Conservation (phyloP, 2,888 invertebrate species). For the Cheilosia vulpina region DNA sequence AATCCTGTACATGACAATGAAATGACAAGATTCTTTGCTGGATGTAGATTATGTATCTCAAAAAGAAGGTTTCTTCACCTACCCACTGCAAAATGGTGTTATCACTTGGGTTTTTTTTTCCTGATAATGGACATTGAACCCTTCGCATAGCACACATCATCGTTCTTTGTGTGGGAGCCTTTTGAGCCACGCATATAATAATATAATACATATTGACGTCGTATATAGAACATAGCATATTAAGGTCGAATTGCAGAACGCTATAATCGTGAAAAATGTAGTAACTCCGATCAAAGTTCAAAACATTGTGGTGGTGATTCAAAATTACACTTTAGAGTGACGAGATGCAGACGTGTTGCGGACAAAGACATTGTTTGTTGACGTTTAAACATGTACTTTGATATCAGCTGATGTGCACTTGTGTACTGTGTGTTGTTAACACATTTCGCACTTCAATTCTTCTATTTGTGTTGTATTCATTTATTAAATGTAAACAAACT, state of each 20-base stretch:
- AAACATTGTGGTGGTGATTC: conserved; percentile 47
- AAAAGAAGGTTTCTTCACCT: not conserved
- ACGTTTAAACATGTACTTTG: not conserved
- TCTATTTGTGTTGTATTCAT: not conserved
- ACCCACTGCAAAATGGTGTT: not conserved
- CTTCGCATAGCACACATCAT: not conserved
- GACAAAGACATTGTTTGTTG: conserved; percentile 26
- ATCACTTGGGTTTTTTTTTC: not conserved
- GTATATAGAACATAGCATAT: too few species aligned
- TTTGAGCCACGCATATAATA: not conserved
- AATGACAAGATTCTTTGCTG: too few species aligned
- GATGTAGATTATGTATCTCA: too few species aligned
- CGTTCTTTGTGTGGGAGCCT: conserved; percentile 3
- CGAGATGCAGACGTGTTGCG: conserved; percentile 33
- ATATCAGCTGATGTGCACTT: conserved; percentile 9
- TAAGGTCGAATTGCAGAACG: conserved; percentile 32
- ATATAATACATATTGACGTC: too few species aligned
- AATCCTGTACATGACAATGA: too few species aligned
- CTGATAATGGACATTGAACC: not conserved
- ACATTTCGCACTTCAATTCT: not conserved
- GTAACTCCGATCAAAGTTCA: conserved; percentile 62
- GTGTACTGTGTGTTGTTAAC: not conserved
- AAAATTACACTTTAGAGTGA: conserved; percentile 37
- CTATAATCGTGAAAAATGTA: not conserved
- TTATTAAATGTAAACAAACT: not conserved